phyloP scores from a whole-genome alignment of 2,797 vertebrate genomes.

The Xenops minutus region DNA sequence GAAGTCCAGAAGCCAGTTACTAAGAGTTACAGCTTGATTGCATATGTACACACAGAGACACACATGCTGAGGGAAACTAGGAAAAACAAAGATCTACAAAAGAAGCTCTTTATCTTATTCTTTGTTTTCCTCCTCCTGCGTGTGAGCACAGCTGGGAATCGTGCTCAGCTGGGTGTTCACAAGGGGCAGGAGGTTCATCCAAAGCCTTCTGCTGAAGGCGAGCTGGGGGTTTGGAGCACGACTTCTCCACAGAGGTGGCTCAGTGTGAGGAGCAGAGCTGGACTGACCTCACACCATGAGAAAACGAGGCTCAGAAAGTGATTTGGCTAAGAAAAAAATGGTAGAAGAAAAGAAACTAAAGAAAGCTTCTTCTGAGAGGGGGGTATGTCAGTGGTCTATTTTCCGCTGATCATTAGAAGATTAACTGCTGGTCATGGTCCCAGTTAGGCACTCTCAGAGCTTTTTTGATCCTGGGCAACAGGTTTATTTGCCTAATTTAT shows the following conservation, averaged over 20 bases:
- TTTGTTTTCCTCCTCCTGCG: not conserved
- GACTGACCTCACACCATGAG: conserved; percentile 26
- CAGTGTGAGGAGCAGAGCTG: conserved; percentile 44
- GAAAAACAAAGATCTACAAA: not conserved
- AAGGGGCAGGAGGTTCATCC: not conserved
- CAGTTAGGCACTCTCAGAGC: conserved; percentile 22
- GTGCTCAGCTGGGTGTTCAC: not conserved
- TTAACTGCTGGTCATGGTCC: conserved; percentile 47
- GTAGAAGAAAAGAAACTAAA: not conserved
- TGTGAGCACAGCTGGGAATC: conserved; percentile 35
- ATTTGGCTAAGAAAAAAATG: not conserved
- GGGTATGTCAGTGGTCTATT: not conserved
- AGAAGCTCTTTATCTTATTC: not conserved
- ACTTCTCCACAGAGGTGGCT: not conserved
- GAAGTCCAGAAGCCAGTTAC: not conserved
- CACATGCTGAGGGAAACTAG: not conserved
- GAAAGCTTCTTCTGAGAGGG: not conserved
- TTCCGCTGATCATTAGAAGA: conserved; percentile 32
- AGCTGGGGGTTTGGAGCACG: accelerated
- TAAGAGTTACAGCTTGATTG: not conserved
- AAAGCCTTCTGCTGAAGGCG: not conserved
- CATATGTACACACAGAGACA: not conserved
- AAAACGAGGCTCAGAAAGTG: not conserved
- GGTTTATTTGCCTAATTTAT: conserved; percentile 67
- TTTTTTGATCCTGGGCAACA: conserved; percentile 51